Base-by-base conservation (phyloP, 2,888 invertebrate genomes). In the Thalpophila matura region DNA sequence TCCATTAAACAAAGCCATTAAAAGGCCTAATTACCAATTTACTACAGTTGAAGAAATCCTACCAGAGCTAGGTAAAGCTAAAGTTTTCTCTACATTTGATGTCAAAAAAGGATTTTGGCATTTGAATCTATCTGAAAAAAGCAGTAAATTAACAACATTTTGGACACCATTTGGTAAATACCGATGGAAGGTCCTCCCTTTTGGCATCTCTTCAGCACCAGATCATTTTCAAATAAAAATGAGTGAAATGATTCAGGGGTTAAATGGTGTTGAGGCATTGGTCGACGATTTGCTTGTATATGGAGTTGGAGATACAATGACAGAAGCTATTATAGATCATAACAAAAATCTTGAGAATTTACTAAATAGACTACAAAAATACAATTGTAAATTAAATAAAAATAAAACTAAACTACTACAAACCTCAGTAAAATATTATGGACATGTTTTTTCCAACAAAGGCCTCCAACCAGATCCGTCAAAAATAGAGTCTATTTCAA, bases 191-290 rank as follows among this genome's bases (percentile, higher is more conserved):
- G 40, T 40, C 7, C 40, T 40, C 3, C 40, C 40, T 4, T 40
- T 40, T 40, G 40, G 40, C 7, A 40, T 40, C 1, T 22, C 40
- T 22, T 40, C 40, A 22, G 40, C 22, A n/a, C 20, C 40, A 18
- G 45, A 45, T 27, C 18, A 18, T 18, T 45, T 45, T 45, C 45
- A 45, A 12, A 45, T 45, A 27, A 45, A 18, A 45, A 45, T 45
- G 27, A 27, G n/a, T 42, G 45, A 45, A 45, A 31, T 46, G 12
- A 20, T 31, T 7, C 46, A 46, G 2, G 46, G 31, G 1, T 31
- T 31, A 29, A n/a, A 12, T 22, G 31, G 46, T n/a, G 7, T 45
- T 45, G 45, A n/a, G n/a, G n/a, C n/a, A n/a, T n/a, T n/a, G n/a
- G n/a, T n/a, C n/a, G n/a, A n/a, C n/a, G n/a, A n/a, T n/a, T n/a